Conservation (phyloP, 1,140 invertebrate genomes). For the Drosophila oshimai region DNA sequence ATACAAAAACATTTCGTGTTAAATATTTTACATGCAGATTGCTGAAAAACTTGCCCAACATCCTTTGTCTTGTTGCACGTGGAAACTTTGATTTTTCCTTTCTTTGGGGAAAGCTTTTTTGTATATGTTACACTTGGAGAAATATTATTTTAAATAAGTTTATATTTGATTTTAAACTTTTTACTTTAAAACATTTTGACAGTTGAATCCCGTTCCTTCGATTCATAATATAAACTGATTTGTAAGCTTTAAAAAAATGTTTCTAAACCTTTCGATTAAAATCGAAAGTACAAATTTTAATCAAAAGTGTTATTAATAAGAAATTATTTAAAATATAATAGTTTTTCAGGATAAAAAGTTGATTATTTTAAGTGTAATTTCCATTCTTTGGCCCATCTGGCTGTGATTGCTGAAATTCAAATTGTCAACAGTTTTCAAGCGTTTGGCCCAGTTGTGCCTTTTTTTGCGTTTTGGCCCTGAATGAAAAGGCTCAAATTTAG, state of each 20-base stretch:
- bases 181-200: neutral
- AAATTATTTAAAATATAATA: neutral
- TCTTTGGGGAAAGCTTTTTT: slow-evolving; percentile 1
- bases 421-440: slow-evolving; percentile 66
- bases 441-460: slow-evolving; percentile 59
- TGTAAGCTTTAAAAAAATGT: too few relatives aligned
- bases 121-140: neutral
- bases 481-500: neutral
- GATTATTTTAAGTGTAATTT: neutral
- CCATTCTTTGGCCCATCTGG: slow-evolving; percentile 17
- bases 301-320: too few relatives aligned
- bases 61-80: slow-evolving; percentile 50
- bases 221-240: neutral
- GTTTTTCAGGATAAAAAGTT: too few relatives aligned
- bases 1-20: slow-evolving; percentile 59
- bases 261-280: too few relatives aligned
- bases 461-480: neutral
- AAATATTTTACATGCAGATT: slow-evolving; percentile 63
- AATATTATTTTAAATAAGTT: neutral
- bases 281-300: too few relatives aligned
- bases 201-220: too few relatives aligned
- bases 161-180: neutral
- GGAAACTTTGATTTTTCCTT: slow-evolving; percentile 40
- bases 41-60: slow-evolving; percentile 46
- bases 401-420: slow-evolving; percentile 44